A percentile compares a stretch with the other conserved stretches of the same genome.
Evolutionary conservation across 2,113 vertebrate species (phyloP).

Genomic region (Motacilla tschutschensis): DNA sequence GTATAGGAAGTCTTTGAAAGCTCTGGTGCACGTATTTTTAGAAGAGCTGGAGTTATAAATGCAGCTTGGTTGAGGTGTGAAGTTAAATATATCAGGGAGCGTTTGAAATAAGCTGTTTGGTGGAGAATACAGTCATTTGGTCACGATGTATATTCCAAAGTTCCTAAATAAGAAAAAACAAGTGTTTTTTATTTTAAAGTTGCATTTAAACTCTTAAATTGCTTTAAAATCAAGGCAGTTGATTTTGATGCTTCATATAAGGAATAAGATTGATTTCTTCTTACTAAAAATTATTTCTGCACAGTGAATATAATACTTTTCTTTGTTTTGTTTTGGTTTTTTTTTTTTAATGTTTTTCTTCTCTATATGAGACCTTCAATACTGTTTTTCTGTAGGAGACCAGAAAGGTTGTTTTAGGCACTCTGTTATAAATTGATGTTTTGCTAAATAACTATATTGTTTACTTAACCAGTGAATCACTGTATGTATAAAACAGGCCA

Average conservation of each 20-base stretch:
- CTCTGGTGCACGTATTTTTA: background rate
- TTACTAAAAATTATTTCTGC: background rate
- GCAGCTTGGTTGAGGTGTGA: background rate
- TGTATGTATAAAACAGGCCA: slow-evolving; percentile 11
- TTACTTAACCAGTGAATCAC: slow-evolving; percentile 29
- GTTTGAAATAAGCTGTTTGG: background rate
- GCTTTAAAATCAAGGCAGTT: background rate
- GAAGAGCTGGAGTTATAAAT: background rate
- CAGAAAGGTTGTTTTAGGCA: slow-evolving; percentile 32
- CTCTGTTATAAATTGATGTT: slow-evolving; percentile 6
- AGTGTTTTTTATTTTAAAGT: background rate
- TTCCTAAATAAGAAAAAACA: background rate
- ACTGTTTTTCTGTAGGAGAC: slow-evolving; percentile 10
- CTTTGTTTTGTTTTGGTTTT: background rate
- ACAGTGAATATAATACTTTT: background rate
- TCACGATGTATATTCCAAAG: background rate
- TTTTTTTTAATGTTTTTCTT: background rate
- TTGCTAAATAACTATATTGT: slow-evolving; percentile 32
- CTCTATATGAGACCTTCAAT: background rate
- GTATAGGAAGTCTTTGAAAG: slow-evolving; percentile 5
- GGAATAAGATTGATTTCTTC: background rate
- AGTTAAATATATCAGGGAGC: background rate
- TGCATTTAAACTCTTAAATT: background rate
- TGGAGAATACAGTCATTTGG: background rate
- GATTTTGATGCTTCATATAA: background rate